A percentile compares a stretch with the other conserved stretches of the same genome.
These are phyloP conservation scores for Euthynnus affinis DNA, from an alignment of 2,797 vertebrate genomes.

Conservation along the genomic window DNA sequence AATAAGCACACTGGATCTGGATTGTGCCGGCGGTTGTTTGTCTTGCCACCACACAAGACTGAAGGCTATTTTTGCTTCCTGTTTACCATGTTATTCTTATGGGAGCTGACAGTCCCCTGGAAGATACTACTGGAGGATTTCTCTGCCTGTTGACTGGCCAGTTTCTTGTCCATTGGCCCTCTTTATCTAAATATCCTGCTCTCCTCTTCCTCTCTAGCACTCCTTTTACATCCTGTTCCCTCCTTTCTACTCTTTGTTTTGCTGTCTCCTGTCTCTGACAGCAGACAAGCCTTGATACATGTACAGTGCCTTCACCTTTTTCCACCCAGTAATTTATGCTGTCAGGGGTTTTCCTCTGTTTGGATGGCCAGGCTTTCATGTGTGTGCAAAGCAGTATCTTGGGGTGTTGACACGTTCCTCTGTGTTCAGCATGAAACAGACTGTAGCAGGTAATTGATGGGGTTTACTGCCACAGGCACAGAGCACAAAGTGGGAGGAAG, in stretches of 20 bases:
- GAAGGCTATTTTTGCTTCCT: constrained; percentile 59
- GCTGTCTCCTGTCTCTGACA: constrained; percentile 65
- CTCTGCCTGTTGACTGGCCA: constrained; percentile 32
- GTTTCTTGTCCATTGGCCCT: constrained; percentile 25
- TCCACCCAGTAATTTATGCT: constrained; percentile 77
- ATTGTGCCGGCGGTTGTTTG: constrained; percentile 57
- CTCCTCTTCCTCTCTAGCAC: constrained; percentile 23
- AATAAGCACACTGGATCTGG: constrained; percentile 51
- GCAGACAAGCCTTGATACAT: constrained; percentile 73
- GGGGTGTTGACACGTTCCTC: constrained; percentile 71
- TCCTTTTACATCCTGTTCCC: constrained; percentile 40
- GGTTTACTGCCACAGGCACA: constrained; percentile 51
- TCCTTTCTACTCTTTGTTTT: constrained; percentile 62
- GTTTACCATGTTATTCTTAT: constrained; percentile 63
- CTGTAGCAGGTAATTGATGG: constrained; percentile 74
- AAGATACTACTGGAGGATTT: constrained; percentile 42
- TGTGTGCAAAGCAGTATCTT: constrained; percentile 68
- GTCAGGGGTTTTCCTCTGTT: constrained; percentile 74
- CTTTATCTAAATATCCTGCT: constrained; percentile 24
- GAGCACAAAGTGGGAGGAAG: constrained; percentile 43
- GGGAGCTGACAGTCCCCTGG: constrained; percentile 58
- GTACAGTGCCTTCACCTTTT: constrained; percentile 73
- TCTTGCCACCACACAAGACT: constrained; percentile 45
- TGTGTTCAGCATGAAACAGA: constrained; percentile 64
- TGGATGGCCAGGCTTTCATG: constrained; percentile 65